Percentiles rank a stretch among this genome's conserved stretches.
phyloP scores from a whole-genome alignment of 2,113 vertebrate species.

The Solenodon paradoxus region DNA sequence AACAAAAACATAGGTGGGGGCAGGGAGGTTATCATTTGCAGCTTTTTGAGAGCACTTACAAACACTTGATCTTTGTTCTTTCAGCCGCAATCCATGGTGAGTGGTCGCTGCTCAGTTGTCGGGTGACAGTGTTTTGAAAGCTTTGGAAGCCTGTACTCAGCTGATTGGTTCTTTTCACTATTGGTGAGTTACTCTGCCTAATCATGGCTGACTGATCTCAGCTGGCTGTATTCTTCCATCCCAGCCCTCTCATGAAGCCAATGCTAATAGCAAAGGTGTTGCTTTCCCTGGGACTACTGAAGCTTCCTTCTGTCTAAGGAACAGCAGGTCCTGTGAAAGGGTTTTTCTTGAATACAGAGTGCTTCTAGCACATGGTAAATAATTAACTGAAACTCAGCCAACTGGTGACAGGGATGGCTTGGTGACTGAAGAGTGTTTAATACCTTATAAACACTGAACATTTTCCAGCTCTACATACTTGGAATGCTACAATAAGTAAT shows the following conservation, averaged over 20 bases:
- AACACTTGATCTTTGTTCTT: not conserved
- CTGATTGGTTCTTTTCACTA: constrained; percentile 34
- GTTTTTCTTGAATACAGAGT: constrained; percentile 1
- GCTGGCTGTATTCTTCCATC: not conserved
- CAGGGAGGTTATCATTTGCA: not conserved
- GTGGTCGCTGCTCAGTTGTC: constrained; percentile 17
- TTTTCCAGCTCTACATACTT: constrained; percentile 43
- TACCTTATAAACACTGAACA: constrained; percentile 69
- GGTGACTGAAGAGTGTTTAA: constrained; percentile 20
- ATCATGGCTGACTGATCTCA: constrained; percentile 51
- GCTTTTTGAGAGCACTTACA: not conserved
- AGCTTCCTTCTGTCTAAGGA: not conserved
- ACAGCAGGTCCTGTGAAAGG: not conserved
- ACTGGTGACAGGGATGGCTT: not conserved
- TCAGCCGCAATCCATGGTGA: not conserved
- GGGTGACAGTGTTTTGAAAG: not conserved
- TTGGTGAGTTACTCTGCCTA: constrained; percentile 36
- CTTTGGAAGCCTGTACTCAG: constrained; percentile 17
- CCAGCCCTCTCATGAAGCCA: not conserved
- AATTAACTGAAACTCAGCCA: constrained; percentile 29
- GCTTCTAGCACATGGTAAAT: constrained; percentile 13
- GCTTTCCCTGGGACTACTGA: not conserved
- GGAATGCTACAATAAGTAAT: constrained; percentile 59
- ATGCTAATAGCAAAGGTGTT: not conserved
- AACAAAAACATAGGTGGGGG: not conserved